phyloP scores from a whole-genome alignment of 1,140 invertebrate genomes.

The Stenopsyche tienmushanensis region DNA sequence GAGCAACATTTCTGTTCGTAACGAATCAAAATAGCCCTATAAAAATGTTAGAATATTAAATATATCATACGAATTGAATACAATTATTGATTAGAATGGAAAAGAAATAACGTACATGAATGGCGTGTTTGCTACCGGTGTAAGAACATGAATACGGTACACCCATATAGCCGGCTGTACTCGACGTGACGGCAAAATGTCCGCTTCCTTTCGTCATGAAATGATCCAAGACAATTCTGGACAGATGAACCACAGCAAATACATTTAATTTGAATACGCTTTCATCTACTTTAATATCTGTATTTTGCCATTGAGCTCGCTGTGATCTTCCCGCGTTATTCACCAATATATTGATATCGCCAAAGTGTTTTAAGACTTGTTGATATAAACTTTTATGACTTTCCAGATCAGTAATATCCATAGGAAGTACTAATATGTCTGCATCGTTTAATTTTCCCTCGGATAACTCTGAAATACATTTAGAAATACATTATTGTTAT shows the following conservation, averaged over 20 bases:
- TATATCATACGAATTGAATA: background rate
- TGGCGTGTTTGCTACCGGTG: constrained; percentile 76
- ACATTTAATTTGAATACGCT: constrained; percentile 83
- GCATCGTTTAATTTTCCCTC: constrained; percentile 56
- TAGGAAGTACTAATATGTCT: constrained; percentile 68
- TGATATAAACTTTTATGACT: constrained; percentile 65
- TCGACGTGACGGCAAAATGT: constrained; percentile 73
- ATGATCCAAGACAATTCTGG: constrained; percentile 66
- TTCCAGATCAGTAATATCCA: constrained; percentile 67
- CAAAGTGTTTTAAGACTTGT: constrained; percentile 69
- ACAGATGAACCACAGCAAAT: constrained; percentile 71
- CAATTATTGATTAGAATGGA: background rate
- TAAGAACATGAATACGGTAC: constrained; percentile 77
- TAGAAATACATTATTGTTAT: background rate
- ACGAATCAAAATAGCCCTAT: constrained; percentile 71
- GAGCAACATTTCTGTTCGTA: constrained; percentile 62
- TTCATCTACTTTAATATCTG: constrained; percentile 73
- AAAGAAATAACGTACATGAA: constrained; percentile 62
- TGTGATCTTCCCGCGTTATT: constrained; percentile 84
- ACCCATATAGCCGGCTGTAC: constrained; percentile 69
- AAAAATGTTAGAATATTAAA: constrained; percentile 1
- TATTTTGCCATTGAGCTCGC: constrained; percentile 73
- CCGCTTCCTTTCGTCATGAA: constrained; percentile 63
- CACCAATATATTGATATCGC: constrained; percentile 73
- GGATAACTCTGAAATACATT: constrained; percentile 47